Conservation (phyloP, 2,113 vertebrate species). For the Megaceryle torquata region DNA sequence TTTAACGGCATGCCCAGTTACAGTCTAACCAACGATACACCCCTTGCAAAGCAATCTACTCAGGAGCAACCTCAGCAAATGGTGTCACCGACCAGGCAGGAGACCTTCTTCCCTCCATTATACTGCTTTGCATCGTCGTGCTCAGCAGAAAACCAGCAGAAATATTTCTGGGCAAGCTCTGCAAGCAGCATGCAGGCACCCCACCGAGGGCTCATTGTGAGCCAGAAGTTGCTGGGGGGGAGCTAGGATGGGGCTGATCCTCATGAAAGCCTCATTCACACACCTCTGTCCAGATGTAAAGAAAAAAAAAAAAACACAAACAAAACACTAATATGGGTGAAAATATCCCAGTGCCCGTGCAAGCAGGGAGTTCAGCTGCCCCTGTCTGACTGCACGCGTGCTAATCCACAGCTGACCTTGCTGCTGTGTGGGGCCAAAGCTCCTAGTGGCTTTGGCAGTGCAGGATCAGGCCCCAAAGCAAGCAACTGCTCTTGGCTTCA, state of each 20-base stretch:
- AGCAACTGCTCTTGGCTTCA: background rate
- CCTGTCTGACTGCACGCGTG: fast-evolving
- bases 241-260: background rate
- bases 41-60: background rate
- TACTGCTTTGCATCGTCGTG: fast-evolving
- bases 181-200: fast-evolving
- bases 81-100: fast-evolving
- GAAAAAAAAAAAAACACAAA: background rate
- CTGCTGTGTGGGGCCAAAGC: fast-evolving
- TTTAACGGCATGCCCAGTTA: background rate
- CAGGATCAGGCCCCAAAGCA: background rate
- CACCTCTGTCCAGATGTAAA: background rate
- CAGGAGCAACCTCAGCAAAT: fast-evolving
- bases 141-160: background rate
- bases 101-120: background rate
- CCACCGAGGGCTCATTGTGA: fast-evolving
- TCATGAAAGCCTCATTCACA: fast-evolving
- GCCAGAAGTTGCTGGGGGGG: fast-evolving
- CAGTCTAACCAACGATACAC: background rate
- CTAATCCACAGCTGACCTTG: background rate
- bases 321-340: too few species aligned
- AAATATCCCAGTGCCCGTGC: fast-evolving
- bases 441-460: fast-evolving
- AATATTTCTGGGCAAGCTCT: background rate
- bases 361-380: fast-evolving